Evolutionary conservation across 2,888 invertebrate species (phyloP).

Genomic region (Papilio demoleus): DNA sequence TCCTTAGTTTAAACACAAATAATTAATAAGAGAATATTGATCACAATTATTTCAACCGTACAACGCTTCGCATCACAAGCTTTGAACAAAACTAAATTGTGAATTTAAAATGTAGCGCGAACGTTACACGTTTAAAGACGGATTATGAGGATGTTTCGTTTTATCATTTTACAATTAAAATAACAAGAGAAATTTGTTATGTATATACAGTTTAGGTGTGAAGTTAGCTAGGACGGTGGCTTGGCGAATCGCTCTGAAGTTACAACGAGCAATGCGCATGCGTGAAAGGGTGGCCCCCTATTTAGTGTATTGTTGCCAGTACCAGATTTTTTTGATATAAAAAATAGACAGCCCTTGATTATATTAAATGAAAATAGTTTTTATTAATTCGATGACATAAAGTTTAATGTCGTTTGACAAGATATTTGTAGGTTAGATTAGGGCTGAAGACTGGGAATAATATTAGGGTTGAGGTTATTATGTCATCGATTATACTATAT

Average conservation of each 20-base stretch:
- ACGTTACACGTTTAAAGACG: slow-evolving; percentile 62
- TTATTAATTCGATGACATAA: slow-evolving; percentile 56
- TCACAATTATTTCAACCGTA: slow-evolving; percentile 65
- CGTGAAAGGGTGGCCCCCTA: slow-evolving; percentile 69
- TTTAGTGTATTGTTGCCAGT: slow-evolving; percentile 72
- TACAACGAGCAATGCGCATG: slow-evolving; percentile 66
- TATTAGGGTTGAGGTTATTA: slow-evolving; percentile 64
- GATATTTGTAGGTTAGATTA: slow-evolving; percentile 49
- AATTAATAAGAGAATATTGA: slow-evolving; percentile 80
- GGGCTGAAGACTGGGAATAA: slow-evolving; percentile 51
- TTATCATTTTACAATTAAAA: slow-evolving; percentile 66
- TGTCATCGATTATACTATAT: slow-evolving; percentile 61
- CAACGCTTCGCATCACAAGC: slow-evolving; percentile 39
- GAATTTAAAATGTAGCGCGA: slow-evolving; percentile 40
- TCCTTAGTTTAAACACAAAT: slow-evolving; percentile 73
- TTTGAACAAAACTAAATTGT: slow-evolving; percentile 41
- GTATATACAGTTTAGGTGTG: slow-evolving; percentile 77
- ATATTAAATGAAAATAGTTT: slow-evolving; percentile 52
- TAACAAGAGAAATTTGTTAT: slow-evolving; percentile 72
- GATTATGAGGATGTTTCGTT: slow-evolving; percentile 71
- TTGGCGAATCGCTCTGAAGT: slow-evolving; percentile 72
- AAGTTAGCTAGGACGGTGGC: slow-evolving; percentile 75
- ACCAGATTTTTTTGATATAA: slow-evolving; percentile 61
- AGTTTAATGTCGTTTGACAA: slow-evolving; percentile 52
- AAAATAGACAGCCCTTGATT: slow-evolving; percentile 49